These are phyloP conservation scores for Macroteleia sp. DNA, from an alignment of 2,888 invertebrate species.

Conservation along the genomic window DNA sequence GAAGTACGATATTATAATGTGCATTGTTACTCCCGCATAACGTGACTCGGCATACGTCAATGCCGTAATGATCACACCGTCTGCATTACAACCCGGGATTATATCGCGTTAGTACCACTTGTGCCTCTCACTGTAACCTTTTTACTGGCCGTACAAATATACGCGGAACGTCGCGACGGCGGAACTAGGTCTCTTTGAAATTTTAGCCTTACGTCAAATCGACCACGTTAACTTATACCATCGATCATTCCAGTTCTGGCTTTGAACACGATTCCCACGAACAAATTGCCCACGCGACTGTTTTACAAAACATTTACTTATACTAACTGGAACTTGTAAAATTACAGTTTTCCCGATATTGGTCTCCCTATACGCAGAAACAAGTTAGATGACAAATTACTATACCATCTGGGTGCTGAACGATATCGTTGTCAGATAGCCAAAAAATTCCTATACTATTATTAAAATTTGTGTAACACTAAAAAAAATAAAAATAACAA, in stretches of 20 bases:
- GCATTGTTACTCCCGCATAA: conserved; percentile 34
- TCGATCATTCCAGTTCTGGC: conserved; percentile 2
- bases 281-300: too few relatives aligned
- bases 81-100: conserved; percentile 20
- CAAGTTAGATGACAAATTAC: too few relatives aligned
- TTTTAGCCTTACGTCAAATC: conserved; percentile 5
- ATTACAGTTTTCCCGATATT: too few relatives aligned
- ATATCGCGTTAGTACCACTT: conserved; percentile 37
- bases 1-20: conserved; percentile 25
- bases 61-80: conserved; percentile 33
- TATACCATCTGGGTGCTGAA: too few relatives aligned
- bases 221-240: conserved; percentile 4
- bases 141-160: conserved; percentile 5
- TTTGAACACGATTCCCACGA: not conserved
- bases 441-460: too few relatives aligned
- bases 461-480: too few relatives aligned
- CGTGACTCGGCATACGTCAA: conserved; percentile 40
- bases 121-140: conserved; percentile 22
- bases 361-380: too few relatives aligned
- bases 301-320: too few relatives aligned
- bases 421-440: too few relatives aligned
- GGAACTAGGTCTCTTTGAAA: conserved; percentile 19
- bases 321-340: too few relatives aligned
- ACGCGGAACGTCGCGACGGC: not conserved
- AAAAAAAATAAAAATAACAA: too few relatives aligned